Percentiles rank a stretch among this genome's conserved stretches.
These are phyloP conservation scores for Drosophila quasianomalipes DNA, from an alignment of 2,888 invertebrate genomes.

Conservation along the genomic window DNA sequence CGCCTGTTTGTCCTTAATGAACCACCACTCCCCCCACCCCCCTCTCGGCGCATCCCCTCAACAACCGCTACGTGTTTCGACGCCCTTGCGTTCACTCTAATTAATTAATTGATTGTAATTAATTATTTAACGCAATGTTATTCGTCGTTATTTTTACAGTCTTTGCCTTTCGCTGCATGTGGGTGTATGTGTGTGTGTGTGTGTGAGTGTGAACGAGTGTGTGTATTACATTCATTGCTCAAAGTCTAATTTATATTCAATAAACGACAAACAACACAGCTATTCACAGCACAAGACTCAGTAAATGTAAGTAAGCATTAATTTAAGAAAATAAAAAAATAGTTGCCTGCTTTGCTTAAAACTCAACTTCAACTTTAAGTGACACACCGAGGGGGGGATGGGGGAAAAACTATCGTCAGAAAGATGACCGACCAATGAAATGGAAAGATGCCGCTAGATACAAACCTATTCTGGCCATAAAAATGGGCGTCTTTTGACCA, in stretches of 20 bases:
- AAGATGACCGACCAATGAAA: conserved; percentile 21
- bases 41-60: not conserved
- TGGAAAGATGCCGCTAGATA: conserved; percentile 30
- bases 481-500: conserved; percentile 31
- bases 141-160: conserved; percentile 58
- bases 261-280: not conserved
- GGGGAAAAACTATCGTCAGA: not conserved
- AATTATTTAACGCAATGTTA: conserved; percentile 78
- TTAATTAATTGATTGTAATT: conserved; percentile 84
- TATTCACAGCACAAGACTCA: too few species aligned
- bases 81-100: conserved; percentile 69
- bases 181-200: not conserved
- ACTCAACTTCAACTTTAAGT: not conserved
- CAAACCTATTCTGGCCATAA: conserved; percentile 25
- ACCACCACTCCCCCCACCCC: conserved; percentile 52
- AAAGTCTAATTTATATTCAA: conserved; percentile 31
- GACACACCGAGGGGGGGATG: not conserved
- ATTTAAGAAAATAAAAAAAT: not conserved
- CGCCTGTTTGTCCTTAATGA: conserved; percentile 51
- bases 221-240: not conserved
- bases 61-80: not conserved
- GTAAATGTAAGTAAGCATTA: not conserved
- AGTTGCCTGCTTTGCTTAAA: not conserved
- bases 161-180: conserved; percentile 22
- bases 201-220: conserved; percentile 5